Base-by-base conservation (phyloP, 2,888 invertebrate genomes). In the Idaea aversata region DNA sequence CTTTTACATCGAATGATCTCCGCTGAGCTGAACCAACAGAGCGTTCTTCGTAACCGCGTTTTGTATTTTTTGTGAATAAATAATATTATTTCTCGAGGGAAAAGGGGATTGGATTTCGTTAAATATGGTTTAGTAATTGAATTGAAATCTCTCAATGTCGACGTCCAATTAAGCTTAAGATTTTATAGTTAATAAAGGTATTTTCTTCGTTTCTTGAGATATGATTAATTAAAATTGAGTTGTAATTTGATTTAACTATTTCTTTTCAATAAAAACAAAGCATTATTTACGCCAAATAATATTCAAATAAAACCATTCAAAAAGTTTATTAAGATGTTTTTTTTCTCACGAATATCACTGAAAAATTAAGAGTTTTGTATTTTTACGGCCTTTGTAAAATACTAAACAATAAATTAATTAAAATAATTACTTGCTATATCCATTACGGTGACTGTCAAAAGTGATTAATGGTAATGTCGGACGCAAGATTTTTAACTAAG, bases 131-230 rank as follows among this genome's bases (percentile, higher is more conserved):
- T 93, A 92, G 91, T 93, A 93, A 93, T 93, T 93, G 93, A 93
- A 93, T 93, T 93, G 93, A 93, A 93, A 93, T 93, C 93, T 93
- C 89, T 92, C 93, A 93, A 93, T 91, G 93, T 91, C 93, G 91
- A 88, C 88, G 85, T 93, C 91, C 91, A 93, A 93, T 93, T 92
- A 91, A 91, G 90, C 88, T 88, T 90, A 87, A 88, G 84, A 88
- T 88, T 90, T 88, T 81, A 79, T 85, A 82, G 84, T 84, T 81
- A 86, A 88, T 87, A 83, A 86, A 86, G 87, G 88, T 78, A 88
- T 88, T 87, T 87, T 86, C 88, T 87, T 90, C 91, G 91, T 91
- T 91, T 86, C 83, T 76, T 74, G 63, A 75, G 78, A 85, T 84
- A 80, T 84, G 81, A 87, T 88, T 82, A 86, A 85, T 86, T 83